Percentiles rank a stretch among this genome's conserved stretches.
Conservation (phyloP, 1,140 invertebrate genomes). For the Papilio dardanus region DNA sequence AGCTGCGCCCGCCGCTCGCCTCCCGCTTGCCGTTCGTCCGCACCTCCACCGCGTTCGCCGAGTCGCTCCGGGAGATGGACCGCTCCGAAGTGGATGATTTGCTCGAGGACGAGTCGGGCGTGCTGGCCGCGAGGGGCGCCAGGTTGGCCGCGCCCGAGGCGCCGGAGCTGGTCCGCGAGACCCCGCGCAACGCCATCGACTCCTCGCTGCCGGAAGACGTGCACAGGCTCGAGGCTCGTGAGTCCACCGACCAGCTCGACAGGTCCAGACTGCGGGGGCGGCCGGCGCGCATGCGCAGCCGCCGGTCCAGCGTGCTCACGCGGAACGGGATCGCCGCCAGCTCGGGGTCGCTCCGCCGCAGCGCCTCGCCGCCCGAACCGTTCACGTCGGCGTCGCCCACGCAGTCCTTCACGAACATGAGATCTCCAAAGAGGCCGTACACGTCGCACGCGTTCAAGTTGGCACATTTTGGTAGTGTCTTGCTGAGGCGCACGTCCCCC, state of each 20-base stretch:
- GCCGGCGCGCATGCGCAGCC: constrained; percentile 90
- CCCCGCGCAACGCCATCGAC: constrained; percentile 87
- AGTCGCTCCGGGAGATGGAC: constrained; percentile 70
- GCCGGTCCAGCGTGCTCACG: constrained; percentile 90
- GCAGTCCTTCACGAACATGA: constrained; percentile 95
- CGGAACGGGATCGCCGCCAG: constrained; percentile 90
- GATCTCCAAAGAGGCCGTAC: constrained; percentile 93
- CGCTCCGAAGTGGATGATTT: constrained; percentile 69
- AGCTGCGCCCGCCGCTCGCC: background rate
- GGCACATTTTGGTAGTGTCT: constrained; percentile 87
- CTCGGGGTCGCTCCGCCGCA: constrained; percentile 91
- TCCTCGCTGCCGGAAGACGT: constrained; percentile 92
- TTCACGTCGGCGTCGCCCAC: constrained; percentile 89
- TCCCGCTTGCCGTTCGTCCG: constrained; percentile 45
- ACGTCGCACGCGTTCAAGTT: constrained; percentile 90
- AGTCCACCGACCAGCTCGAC: constrained; percentile 94
- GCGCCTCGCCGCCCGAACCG: constrained; percentile 88
- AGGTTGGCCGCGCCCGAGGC: constrained; percentile 84
- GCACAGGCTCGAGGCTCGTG: constrained; percentile 90
- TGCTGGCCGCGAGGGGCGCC: constrained; percentile 62
- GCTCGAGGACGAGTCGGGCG: constrained; percentile 66
- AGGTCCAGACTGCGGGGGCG: constrained; percentile 91
- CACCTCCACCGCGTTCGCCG: constrained; percentile 55
- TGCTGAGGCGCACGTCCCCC: constrained; percentile 87
- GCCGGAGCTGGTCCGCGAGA: constrained; percentile 88